These are phyloP conservation scores for Scaptomyza caliginosa DNA, from an alignment of 2,888 invertebrate genomes.

Conservation along the genomic window DNA sequence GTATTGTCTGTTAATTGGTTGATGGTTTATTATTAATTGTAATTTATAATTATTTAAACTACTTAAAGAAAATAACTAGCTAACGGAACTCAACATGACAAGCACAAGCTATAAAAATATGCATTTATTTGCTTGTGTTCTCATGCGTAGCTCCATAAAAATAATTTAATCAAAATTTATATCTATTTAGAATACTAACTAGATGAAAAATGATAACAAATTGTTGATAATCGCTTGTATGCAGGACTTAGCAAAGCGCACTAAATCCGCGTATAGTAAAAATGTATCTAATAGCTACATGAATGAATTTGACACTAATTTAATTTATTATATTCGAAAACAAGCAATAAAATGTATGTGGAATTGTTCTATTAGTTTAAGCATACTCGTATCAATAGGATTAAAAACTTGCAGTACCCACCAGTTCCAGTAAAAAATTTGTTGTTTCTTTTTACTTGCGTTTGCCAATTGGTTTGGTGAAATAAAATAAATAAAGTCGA, in stretches of 20 bases:
- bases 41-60: slow-evolving; percentile 51
- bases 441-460: neutral
- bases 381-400: slow-evolving; percentile 38
- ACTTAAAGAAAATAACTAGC: slow-evolving; percentile 71
- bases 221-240: slow-evolving; percentile 2
- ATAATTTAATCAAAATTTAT: slow-evolving; percentile 28
- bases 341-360: slow-evolving; percentile 39
- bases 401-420: slow-evolving; percentile 64
- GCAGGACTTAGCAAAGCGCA: slow-evolving; percentile 3
- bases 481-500: slow-evolving; percentile 8
- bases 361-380: slow-evolving; percentile 34
- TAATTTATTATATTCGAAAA: slow-evolving; percentile 30
- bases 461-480: slow-evolving; percentile 17
- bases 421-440: slow-evolving; percentile 41
- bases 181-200: slow-evolving; percentile 36
- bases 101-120: slow-evolving; percentile 5
- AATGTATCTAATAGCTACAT: slow-evolving; percentile 40
- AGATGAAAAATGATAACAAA: slow-evolving; percentile 3
- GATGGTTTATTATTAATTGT: slow-evolving; percentile 40
- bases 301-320: slow-evolving; percentile 36
- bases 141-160: slow-evolving; percentile 12
- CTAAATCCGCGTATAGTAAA: slow-evolving; percentile 7
- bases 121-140: slow-evolving; percentile 8
- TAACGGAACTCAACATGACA: slow-evolving; percentile 34
- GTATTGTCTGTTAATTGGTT: slow-evolving; percentile 73